Evolutionary conservation across 2,113 vertebrate species (phyloP).

Genomic region (Myotis brandtii): DNA sequence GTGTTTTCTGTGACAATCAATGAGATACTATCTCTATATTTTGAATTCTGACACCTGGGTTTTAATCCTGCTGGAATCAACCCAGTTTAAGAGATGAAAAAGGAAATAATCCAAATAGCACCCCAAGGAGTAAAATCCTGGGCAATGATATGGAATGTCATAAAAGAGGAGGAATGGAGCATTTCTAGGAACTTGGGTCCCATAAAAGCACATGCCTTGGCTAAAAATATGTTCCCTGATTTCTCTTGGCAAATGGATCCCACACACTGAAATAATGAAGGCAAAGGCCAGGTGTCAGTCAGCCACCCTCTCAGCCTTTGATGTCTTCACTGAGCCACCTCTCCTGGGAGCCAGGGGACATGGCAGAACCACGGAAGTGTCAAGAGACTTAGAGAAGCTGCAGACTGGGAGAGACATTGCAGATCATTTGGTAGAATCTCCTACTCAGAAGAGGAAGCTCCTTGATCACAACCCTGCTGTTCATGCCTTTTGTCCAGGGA

Average conservation of each 20-base stretch:
- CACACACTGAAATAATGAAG: neutral
- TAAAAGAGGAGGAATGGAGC: neutral
- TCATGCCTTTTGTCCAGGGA: neutral
- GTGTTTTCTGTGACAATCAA: neutral
- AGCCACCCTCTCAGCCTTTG: neutral
- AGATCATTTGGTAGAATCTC: neutral
- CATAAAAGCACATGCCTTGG: neutral
- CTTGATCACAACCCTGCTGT: neutral
- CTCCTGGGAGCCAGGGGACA: neutral
- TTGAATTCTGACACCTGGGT: neutral
- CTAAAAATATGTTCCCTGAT: conserved; percentile 51
- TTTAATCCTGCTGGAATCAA: conserved; percentile 28
- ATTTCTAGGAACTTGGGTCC: conserved; percentile 46
- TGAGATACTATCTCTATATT: accelerated
- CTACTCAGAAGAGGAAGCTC: neutral
- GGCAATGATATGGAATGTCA: neutral
- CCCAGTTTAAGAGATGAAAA: neutral
- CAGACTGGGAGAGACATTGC: neutral
- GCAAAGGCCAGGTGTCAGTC: neutral
- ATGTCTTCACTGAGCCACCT: neutral
- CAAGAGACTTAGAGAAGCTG: neutral
- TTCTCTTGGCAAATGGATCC: conserved; percentile 21
- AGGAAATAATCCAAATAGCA: neutral
- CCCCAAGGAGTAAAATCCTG: neutral
- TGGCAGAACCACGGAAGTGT: neutral